Base-by-base conservation (phyloP, 2,113 vertebrate species). In the Cygnus buccinator region DNA sequence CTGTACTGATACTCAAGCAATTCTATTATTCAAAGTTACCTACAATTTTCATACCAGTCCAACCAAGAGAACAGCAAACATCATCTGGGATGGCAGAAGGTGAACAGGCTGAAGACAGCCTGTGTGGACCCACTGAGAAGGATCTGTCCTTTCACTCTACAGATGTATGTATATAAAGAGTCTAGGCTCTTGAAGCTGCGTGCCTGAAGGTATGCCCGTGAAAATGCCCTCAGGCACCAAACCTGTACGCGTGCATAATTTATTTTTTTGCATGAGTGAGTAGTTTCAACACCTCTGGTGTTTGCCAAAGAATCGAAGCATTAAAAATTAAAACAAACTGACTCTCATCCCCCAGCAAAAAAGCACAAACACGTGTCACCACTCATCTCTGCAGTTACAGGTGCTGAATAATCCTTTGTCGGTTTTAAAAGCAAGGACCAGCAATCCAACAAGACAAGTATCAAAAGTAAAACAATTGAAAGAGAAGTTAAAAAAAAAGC, bases 281-380 rank as follows among this genome's bases (percentile, higher is more conserved):
- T 33, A 21, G 23, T 76, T 89, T 65, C 81, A 44, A 29, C 85
- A 91, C 63, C 70, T 66, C 68, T 50, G 46, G 44, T 33, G 62
- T 17, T 70, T 94, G 84, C 94, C 89, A 90, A 18, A 71, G 82
- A 85, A 58, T 26, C 57, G 52, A 48, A 90, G 71, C 78, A 73
- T 61, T 80, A 74, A 71, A 85, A 90, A 75, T 65, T 35, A 55
- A 93, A 78, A n/a, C 14, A 52, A 90, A 63, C 55, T 11, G 62
- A 37, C 63, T 57, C 35, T 70, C 5, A 4, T 92, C 55, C 80
- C 79, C 41, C 59, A 73, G 63, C 25, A 79, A 68, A 90, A 62
- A 57, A 63, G 46, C 89, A 77, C 55, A 35, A 67, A 80, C 75
- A 44, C 12, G 0, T 91, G 62, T n/a, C 84, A 37, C 8, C 39